Base-by-base conservation (phyloP, 2,888 invertebrate species). In the Petrolisthes cinctipes region DNA sequence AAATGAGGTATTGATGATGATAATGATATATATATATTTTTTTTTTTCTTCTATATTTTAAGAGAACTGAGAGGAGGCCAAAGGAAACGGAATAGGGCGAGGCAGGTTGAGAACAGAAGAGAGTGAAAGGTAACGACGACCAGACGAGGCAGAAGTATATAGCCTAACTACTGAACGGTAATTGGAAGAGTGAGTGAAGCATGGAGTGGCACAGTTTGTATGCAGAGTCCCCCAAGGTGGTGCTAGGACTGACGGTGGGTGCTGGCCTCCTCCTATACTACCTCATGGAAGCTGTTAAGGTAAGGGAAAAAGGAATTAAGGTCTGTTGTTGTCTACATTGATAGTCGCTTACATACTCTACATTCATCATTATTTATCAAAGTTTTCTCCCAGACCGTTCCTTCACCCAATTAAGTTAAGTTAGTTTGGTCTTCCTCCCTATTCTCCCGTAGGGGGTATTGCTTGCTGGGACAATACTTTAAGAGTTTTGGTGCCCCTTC, bases 211-310 rank as follows among this genome's bases (percentile, higher is more conserved):
- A 71, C n/a, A 81, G 20, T 17, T 56, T 81, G 11, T 88, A 80
- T 76, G 54, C 53, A 14, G 87, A 88, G 75, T 75, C 83, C 53
- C 84, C 87, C 14, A 73, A 56, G 51, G 75, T 84, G 75, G 66
- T 84, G 81, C 54, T 88, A 14, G 84, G 87, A 4, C 53, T 88
- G 66, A 66, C 87, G 5, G 23, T 88, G 23, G 81, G 87, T n/a
- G 87, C 83, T 7, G 87, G 83, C 14, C 54, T 80, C 11, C 87
- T 88, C 51, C 20, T 88, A 14, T 88, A 88, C 20, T 88, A 88
- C 81, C 66, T 84, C n/a, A 23, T 88, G 5, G 87, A 88, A 57
- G 87, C 84, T 11, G 87, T 84, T 6, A 88, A 88, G 87, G 87
- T 88, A n/a, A 84, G 71, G 37, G 37, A 37, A 2, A 37, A 37